phyloP scores from a whole-genome alignment of 1,140 invertebrate species.

The Colletes gigas region DNA sequence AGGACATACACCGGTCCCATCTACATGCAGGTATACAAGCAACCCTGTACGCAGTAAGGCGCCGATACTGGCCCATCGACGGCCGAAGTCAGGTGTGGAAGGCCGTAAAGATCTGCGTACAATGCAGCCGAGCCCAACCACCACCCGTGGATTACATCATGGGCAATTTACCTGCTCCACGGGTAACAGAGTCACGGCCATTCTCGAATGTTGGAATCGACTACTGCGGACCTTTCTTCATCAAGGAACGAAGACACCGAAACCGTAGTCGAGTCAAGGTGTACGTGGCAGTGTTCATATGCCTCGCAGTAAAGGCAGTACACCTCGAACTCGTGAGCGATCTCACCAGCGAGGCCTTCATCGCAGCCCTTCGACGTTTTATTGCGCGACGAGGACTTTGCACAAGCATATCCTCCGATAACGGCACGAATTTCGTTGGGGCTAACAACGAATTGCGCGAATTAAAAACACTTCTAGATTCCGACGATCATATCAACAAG shows the following conservation, averaged over 20 bases:
- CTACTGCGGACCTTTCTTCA: conserved; percentile 10
- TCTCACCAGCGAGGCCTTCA: background rate
- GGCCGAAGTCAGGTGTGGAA: background rate
- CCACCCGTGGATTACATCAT: background rate
- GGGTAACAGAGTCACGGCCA: background rate
- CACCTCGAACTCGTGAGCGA: conserved; percentile 12
- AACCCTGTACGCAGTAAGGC: background rate
- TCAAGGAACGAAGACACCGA: background rate
- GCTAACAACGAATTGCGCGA: background rate
- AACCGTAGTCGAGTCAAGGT: background rate
- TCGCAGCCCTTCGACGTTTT: background rate
- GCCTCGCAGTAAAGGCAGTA: background rate
- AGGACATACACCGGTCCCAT: background rate
- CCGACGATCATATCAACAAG: background rate
- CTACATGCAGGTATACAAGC: background rate
- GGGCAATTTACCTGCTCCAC: background rate
- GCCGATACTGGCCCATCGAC: background rate
- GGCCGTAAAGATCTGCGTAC: background rate
- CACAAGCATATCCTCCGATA: background rate
- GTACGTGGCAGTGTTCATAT: conserved; percentile 5
- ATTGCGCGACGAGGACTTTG: background rate
- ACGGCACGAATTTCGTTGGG: conserved; percentile 8
- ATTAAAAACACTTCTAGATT: background rate
- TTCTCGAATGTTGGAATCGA: background rate
- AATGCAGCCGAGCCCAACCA: background rate